Evolutionary conservation across 2,888 invertebrate species (phyloP), one percentile per base, ranked within the genome.

Genomic region (Ethmia dodecea): DNA sequence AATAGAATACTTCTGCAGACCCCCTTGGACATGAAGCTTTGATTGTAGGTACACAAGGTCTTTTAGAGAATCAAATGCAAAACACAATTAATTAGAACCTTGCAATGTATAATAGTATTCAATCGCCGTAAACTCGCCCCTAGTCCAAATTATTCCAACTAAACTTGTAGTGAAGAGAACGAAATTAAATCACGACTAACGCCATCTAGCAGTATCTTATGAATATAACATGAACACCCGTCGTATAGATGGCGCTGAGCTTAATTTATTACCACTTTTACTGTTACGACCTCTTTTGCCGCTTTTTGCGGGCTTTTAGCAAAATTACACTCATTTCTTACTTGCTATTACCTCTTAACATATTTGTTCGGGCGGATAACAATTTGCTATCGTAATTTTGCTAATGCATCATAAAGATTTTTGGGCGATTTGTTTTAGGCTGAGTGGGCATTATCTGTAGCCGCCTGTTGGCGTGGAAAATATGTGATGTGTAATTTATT

Each of bases 181-280:
- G n/a, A 25, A 25, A 78, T 78, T 73, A 78, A 76, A 74, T 73
- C 72, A 68, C 72, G 45, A 68, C 74, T 76, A 78, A 57, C 74
- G 81, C 78, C 80, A 79, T 75, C 80, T 81, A 70, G 61, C 52
- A 58, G 49, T 57, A 49, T 41, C 49, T 36, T 69, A 79, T 83
- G 79, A 72, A 80, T 79, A 72, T 46, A 62, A 73, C 77, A 80
- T 77, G 71, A 65, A 48, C 40, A 43, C 34, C 36, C 55, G 51
- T 56, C 45, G 26, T 12, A 26, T 37, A 41, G 45, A 45, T 45
- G 45, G 45, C 45, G 43, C 33, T 59, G 35, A 22, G 14, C 30
- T 31, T 38, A 45, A 45, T 45, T 45, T 45, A 45, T 37, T 30
- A 35, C 42, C 42, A 42, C 44, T 42, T 41, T 40, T 40, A 31